Base-by-base conservation (phyloP, 2,113 vertebrate species). In the Psittacula cyanocephala region DNA sequence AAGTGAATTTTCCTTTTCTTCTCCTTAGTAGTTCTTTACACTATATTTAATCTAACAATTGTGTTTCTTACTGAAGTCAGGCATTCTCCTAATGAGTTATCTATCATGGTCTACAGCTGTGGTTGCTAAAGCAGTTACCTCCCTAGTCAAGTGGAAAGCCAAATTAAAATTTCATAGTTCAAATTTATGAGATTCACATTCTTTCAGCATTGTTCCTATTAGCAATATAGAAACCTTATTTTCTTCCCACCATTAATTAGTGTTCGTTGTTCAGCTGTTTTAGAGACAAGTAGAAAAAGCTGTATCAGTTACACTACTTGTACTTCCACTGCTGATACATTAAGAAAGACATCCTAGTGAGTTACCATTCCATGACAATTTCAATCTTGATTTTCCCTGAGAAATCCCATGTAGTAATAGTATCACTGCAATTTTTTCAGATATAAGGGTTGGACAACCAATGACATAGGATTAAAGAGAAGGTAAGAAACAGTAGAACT, bases 81-180 rank as follows among this genome's bases (percentile, higher is more conserved):
- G 44, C 27, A 49, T 88, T 89, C 17, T 79, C 69, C 55, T 75
- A 92, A 89, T 64, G 52, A 84, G 41, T 65, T 84, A 84, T 94
- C 93, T 80, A 77, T 85, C 25, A 70, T 31, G 31, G 55, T 59
- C n/a, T 82, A 43, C 39, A 49, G 22, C 19, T 64, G 28, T 84
- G n/a, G 27, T 86, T 81, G 67, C 39, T 55, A 65, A 46, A 57
- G n/a, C 7, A 35, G 74, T 70, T 81, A 15, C 19, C 19, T 76
- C 29, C 25, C 31, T 72, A 84, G 52, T 82, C 44, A 89, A 65
- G 77, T 79, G n/a, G 68, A 85, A 89, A 96, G 91, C 2, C n/a
- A 93, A 89, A 93, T 52, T 80, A 92, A 95, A 92, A 92, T 83
- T 78, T 64, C 67, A 64, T 78, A 50, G 19, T 63, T 81, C 52